Evolutionary conservation across 2,797 vertebrate genomes (phyloP), one percentile per base, ranked within the genome.

Genomic region (Jordanella pulchra): DNA sequence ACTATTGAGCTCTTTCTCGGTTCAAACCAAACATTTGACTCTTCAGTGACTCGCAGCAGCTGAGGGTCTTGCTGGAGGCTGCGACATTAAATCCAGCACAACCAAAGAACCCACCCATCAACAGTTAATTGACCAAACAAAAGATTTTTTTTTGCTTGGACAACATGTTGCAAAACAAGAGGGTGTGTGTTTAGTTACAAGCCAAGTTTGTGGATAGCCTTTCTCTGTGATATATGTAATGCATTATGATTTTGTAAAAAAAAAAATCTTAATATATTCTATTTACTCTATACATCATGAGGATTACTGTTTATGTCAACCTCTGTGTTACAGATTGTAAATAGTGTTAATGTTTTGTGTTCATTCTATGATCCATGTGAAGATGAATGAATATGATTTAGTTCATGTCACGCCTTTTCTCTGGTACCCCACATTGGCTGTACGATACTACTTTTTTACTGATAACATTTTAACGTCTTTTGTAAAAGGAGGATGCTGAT

Each of bases 381-480:
- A 89, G 75, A 90, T 87, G 81, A 89, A 90, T 91, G 88, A 92
- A 87, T 89, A 89, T 92, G 90, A 93, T 93, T 91, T 83, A 81
- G 84, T 90, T 91, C 91, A 89, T 87, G 85, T 92, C 91, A 90
- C 86, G 91, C 90, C 93, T 93, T 93, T 87, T 92, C 93, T 93
- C 91, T 88, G 86, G 89, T 93, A 86, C 87, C 88, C 89, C 89
- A 85, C 81, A 88, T 88, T 82, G 91, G 93, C 89, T 92, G 90
- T 92, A 88, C 76, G 72, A 94, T 92, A 93, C 83, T 90, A 93
- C 90, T 94, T 94, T 94, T 95, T 90, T 94, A 93, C 91, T 91
- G 89, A 91, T 91, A 91, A 92, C 83, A 93, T 92, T 94, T 93
- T 84, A 88, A 86, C 91, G 91, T 94, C 81, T 94, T 95, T 95